Evolutionary conservation across 2,113 vertebrate species (phyloP), one percentile per base, ranked within the genome.

Genomic region (Cinclus cinclus): DNA sequence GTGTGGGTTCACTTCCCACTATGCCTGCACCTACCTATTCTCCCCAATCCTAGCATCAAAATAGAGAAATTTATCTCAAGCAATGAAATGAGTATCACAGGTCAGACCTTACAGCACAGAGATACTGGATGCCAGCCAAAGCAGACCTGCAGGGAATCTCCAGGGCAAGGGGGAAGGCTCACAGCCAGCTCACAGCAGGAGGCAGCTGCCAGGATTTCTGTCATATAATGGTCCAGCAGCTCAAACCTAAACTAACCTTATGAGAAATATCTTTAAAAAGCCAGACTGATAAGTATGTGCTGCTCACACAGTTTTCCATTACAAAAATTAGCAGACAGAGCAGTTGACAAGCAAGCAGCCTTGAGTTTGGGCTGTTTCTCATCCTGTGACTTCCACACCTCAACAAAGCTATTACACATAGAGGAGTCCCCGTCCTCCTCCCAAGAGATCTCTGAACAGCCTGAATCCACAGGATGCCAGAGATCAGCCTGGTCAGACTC

Each of bases 71-170:
- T 33, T 31, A 39, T 71, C 62, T 75, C 35, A 11, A 49, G 52
- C 30, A 79, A 60, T 3, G 1, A 65, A 56, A 71, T 0, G 0
- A 88, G 23, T 24, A 92, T 27, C 69, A 35, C 2, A 33, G 41
- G 35, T 14, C 64, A 81, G 53, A 53, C 4, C 35, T 69, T 49
- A 23, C 64, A 81, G 59, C 37, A 49, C 42, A 87, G 49, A 63
- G 35, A 73, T 27, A 24, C 41, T 14, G 15, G 64, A 52, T 53
- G 22, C 41, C 75, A 63, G 79, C 24, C 17, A 49, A 70, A 53
- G 28, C 33, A 81, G 41, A 62, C 9, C 41, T 42, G 33, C 2
- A 2, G 33, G 35, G 49, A 88, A 62, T 15, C 10, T 22, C 60
- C 4, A 28, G 33, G 60, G 39, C 39, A 76, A 63, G 63, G 0